Evolutionary conservation across 1,140 invertebrate species (phyloP).

Genomic region (Belonocnema kinseyi): DNA sequence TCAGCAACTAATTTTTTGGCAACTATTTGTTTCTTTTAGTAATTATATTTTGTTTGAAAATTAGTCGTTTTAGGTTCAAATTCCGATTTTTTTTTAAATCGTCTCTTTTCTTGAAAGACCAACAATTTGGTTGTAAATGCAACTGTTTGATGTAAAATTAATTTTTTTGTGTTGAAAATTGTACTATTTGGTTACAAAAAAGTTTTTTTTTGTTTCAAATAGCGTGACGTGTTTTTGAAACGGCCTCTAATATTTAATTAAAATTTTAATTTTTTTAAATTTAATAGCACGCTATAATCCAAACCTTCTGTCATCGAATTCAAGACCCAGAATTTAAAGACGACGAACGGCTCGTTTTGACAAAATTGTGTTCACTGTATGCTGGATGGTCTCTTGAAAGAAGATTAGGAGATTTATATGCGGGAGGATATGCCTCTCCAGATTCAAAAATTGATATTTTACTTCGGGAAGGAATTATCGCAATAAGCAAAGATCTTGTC

Average conservation of each 20-base stretch:
- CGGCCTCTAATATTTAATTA: neutral
- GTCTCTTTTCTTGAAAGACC: too few species aligned
- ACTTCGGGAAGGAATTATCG: slow-evolving; percentile 80
- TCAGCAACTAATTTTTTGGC: too few species aligned
- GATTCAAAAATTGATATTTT: slow-evolving; percentile 77
- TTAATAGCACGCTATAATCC: slow-evolving; percentile 39
- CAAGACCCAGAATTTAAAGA: slow-evolving; percentile 74
- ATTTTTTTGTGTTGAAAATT: too few species aligned
- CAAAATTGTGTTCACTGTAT: slow-evolving; percentile 83
- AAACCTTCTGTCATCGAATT: slow-evolving; percentile 50
- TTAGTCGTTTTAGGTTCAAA: too few species aligned
- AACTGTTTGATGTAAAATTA: too few species aligned
- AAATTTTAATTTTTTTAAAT: slow-evolving; percentile 25
- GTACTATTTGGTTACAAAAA: too few species aligned
- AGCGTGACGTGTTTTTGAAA: too few species aligned
- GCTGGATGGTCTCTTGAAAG: slow-evolving; percentile 84
- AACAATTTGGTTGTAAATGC: too few species aligned
- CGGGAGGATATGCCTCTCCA: slow-evolving; percentile 80
- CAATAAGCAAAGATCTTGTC: slow-evolving; percentile 84
- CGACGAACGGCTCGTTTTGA: slow-evolving; percentile 77
- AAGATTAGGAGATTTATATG: slow-evolving; percentile 85
- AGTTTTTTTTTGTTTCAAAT: too few species aligned
- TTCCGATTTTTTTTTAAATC: too few species aligned
- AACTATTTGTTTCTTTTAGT: too few species aligned
- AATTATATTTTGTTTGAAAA: too few species aligned